These are phyloP conservation scores for Pygocentrus nattereri DNA, from an alignment of 2,797 vertebrate species.

Conservation along the genomic window DNA sequence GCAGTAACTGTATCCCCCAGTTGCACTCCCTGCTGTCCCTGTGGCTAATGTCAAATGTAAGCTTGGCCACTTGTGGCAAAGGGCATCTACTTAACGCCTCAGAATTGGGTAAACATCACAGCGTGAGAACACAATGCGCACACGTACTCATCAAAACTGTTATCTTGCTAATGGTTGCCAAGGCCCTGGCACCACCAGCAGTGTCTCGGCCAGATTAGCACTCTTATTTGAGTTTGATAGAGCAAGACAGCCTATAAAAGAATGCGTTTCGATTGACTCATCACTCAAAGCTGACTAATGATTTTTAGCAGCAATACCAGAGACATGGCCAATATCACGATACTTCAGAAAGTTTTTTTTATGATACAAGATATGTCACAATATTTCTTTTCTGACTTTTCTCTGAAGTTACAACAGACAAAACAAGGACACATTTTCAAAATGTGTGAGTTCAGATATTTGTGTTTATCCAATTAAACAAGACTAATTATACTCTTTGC, in stretches of 20 bases:
- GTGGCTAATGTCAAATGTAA: slow-evolving; percentile 60
- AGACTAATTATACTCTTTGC: no score
- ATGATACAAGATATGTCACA: no score
- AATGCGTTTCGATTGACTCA: background rate
- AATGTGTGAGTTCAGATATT: no score
- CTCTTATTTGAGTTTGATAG: background rate
- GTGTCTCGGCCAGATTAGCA: background rate
- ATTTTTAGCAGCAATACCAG: background rate
- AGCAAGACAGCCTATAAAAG: background rate
- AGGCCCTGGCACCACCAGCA: background rate
- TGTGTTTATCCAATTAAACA: no score
- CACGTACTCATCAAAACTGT: slow-evolving; percentile 13
- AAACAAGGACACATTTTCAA: no score
- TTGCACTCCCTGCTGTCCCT: slow-evolving; percentile 41
- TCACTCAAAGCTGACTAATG: background rate
- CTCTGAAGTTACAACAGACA: no score
- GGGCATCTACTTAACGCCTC: slow-evolving; percentile 43
- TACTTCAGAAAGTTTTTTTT: no score
- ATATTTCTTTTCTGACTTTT: no score
- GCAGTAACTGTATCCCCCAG: slow-evolving; percentile 39
- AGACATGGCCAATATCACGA: no score
- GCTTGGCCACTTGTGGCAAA: slow-evolving; percentile 51
- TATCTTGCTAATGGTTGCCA: slow-evolving; percentile 1
- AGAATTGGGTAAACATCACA: slow-evolving; percentile 38
- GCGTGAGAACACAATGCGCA: background rate